A percentile compares a stretch with the other conserved stretches of the same genome.
Conservation (phyloP, 2,113 vertebrate species). For the Nansenia antarctica region DNA sequence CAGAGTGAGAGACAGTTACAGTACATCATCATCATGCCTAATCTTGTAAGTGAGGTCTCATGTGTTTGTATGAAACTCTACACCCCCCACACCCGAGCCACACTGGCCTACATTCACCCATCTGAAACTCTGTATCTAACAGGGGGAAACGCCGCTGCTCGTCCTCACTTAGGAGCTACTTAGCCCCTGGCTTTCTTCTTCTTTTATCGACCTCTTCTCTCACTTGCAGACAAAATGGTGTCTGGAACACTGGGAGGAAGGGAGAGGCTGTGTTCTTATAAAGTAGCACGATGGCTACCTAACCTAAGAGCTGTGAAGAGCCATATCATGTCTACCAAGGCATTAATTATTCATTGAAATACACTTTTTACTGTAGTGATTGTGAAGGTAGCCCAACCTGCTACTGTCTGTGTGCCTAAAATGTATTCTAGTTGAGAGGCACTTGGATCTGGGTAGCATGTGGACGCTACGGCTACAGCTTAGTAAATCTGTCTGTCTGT, state of each 20-base stretch:
- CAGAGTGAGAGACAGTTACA: not conserved
- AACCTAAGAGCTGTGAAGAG: constrained; percentile 2
- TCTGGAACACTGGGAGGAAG: constrained; percentile 36
- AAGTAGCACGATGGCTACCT: constrained; percentile 22
- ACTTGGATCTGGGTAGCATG: not conserved
- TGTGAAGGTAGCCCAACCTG: not conserved
- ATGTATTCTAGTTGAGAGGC: not conserved
- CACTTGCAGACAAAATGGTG: constrained; percentile 56
- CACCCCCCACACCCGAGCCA: constrained; percentile 32
- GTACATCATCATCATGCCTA: not conserved
- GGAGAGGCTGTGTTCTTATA: constrained; percentile 32
- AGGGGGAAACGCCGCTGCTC: constrained; percentile 28
- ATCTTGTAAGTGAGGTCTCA: constrained; percentile 3
- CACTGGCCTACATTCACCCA: constrained; percentile 47
- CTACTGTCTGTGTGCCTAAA: not conserved
- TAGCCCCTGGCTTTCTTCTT: constrained; percentile 39
- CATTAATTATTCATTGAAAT: not conserved
- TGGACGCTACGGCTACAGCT: not conserved
- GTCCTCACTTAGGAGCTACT: constrained; percentile 43
- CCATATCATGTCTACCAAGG: not conserved
- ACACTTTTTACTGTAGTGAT: not conserved
- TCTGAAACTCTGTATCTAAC: constrained; percentile 24
- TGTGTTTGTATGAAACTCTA: constrained; percentile 47
- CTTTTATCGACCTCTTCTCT: constrained; percentile 41
- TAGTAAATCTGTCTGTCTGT: not conserved